Percentiles rank a stretch among this genome's conserved stretches.
These are phyloP conservation scores for Brachystomella parvula DNA, from an alignment of 1,140 invertebrate species.

Conservation along the genomic window DNA sequence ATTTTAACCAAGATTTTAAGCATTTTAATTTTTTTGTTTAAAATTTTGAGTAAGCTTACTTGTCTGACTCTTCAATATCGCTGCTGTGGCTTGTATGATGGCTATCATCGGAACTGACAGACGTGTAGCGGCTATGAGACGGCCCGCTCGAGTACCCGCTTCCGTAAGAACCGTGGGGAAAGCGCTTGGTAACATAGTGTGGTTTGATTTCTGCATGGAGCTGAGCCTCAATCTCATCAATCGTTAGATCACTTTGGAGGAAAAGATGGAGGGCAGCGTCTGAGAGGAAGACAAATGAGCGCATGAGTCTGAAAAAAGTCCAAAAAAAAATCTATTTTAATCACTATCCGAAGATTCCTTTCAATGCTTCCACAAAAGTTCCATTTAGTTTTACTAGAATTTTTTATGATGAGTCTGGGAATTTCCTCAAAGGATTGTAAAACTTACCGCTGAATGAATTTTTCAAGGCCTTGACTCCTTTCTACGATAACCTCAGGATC, in stretches of 20 bases:
- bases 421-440: too few relatives aligned
- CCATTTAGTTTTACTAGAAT: not conserved
- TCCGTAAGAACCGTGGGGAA: too few relatives aligned
- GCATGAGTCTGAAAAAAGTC: constrained; percentile 29
- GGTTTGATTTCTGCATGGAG: constrained; percentile 23
- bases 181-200: too few relatives aligned
- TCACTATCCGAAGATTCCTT: not conserved
- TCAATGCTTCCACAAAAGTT: not conserved
- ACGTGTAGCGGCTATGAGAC: too few relatives aligned
- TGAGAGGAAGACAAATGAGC: constrained; percentile 32
- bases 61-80: too few relatives aligned
- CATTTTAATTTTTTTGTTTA: too few relatives aligned
- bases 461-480: constrained; percentile 26
- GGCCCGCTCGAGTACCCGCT: too few relatives aligned
- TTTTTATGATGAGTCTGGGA: too few relatives aligned
- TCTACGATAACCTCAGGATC: constrained; percentile 32
- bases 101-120: too few relatives aligned
- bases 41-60: too few relatives aligned
- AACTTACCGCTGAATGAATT: constrained; percentile 35
- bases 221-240: constrained; percentile 26
- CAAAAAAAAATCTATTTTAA: constrained; percentile 6
- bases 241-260: constrained; percentile 32
- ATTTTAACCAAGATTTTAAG: too few relatives aligned
- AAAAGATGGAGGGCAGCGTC: constrained; percentile 36
- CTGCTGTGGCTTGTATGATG: too few relatives aligned